Evolutionary conservation across 2,797 vertebrate genomes (phyloP).

Genomic region (Fistularia commersonii): DNA sequence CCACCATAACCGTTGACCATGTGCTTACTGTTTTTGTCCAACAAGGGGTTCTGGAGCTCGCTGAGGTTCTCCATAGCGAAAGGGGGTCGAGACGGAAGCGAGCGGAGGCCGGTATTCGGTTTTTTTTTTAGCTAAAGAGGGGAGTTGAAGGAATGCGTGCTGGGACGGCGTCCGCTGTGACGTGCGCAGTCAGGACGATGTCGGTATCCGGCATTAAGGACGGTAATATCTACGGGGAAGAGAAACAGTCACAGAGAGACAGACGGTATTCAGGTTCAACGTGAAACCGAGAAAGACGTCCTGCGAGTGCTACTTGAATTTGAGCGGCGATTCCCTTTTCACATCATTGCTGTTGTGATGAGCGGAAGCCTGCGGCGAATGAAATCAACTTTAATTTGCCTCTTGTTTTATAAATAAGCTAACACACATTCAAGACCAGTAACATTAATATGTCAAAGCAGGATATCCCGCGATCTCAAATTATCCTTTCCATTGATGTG

Average conservation of each 20-base stretch:
- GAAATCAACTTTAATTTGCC: conserved; percentile 58
- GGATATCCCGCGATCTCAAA: neutral
- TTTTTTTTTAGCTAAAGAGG: neutral
- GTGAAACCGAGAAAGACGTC: neutral
- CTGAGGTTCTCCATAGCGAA: conserved; percentile 88
- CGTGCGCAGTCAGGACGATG: conserved; percentile 34
- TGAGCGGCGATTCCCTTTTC: conserved; percentile 20
- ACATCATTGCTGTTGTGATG: conserved; percentile 19
- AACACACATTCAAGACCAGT: neutral
- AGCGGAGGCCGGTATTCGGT: conserved; percentile 9
- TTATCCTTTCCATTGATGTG: conserved; percentile 2
- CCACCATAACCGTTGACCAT: conserved; percentile 83
- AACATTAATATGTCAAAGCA: conserved; percentile 14
- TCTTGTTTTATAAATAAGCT: conserved; percentile 18
- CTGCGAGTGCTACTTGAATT: conserved; percentile 29
- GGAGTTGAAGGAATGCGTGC: neutral
- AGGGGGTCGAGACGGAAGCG: conserved; percentile 12
- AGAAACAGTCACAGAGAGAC: conserved; percentile 36
- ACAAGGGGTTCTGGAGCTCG: conserved; percentile 90
- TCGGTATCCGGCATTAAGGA: conserved; percentile 53
- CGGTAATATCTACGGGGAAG: conserved; percentile 31
- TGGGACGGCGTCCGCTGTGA: neutral
- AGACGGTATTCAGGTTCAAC: neutral
- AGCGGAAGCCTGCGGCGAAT: conserved; percentile 37
- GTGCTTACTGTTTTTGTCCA: conserved; percentile 86